Evolutionary conservation across 2,797 vertebrate genomes (phyloP), one percentile per base, ranked within the genome.

Genomic region (Centroberyx gerrardi): DNA sequence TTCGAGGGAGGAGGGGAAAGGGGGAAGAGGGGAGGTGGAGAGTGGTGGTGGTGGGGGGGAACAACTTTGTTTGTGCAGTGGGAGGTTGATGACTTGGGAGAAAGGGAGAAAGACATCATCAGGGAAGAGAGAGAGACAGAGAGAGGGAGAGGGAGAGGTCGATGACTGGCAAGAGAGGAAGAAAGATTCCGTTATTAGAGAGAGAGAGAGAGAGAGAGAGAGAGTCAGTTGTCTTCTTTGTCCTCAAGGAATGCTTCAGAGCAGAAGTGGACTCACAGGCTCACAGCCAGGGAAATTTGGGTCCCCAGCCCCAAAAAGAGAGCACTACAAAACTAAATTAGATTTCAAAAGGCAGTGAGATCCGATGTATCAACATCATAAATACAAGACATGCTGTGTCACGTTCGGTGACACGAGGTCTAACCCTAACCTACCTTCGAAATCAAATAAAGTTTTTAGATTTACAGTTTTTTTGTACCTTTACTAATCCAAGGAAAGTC

Each of bases 61-160:
- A 87, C 86, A 87, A 87, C 79, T 87, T 85, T 84, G 87, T 87
- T 85, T 84, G 87, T 87, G 87, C 79, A 74, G 66, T 83, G 62
- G n/a, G 85, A 84, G 75, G 83, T 85, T 88, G 89, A 92, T 92
- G 89, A 90, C 78, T 91, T 81, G 78, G 73, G 83, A 80, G 86
- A 87, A 68, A 63, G 49, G 49, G 29, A 80, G 62, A 82, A 78
- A 87, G 88, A 85, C 84, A 86, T 89, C 88, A 85, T 79, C 80
- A 82, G 76, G 72, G 56, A 74, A 70, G 31, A 31, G 60, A 12
- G 76, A 63, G 63, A 13, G 72, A 36, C 72, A 48, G 59, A 31
- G 68, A 54, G 74, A 31, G 56, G 31, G 68, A 62, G 69, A 62
- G 81, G 61, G 69, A 53, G 69, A 51, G 84, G 85, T 88, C 76